Evolutionary conservation across 35 echinoderm and acorn worm genomes (phyloP), one percentile per base, ranked within the genome.

Genomic region (Heliocidaris erythrogramma): DNA sequence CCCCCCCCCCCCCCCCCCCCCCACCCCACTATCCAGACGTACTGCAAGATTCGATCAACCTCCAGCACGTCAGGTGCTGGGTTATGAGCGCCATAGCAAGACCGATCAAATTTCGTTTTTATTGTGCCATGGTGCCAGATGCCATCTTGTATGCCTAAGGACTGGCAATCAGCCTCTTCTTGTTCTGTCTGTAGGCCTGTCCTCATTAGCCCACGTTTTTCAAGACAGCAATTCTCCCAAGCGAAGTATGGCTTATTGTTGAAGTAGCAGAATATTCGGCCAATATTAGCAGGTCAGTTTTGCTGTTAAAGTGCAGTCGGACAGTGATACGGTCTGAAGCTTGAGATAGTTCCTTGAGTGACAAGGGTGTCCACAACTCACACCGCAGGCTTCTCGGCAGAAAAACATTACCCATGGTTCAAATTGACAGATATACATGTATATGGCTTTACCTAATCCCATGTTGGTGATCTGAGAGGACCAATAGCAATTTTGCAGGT

Each of bases 101-200:
- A 78, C 24, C 65, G 65, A 78, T 78, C 65, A 78, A 78, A 78
- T 78, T 78, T 78, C 21, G 65, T 78, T 78, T 78, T 78, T 78
- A 78, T 78, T 78, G 65, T 78, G 65, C 65, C 65, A 78, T 78
- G 65, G 65, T 78, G 65, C 65, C 65, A 78, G 27, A 78, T 24
- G 65, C 65, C 65, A 78, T 78, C 65, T 78, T 78, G 4, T 78
- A 78, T n/a, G 65, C 65, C 65, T n/a, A 18, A 78, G 18, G 21
- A 78, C 65, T 7, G 2, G 65, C 65, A n/a, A 78, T 78, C 65
- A n/a, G 65, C 27, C 65, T 78, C 21, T n/a, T 21, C 27, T n/a
- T 14, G 52, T 78, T 3, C 18, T 5, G 3, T 78, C 7, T 24
- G 7, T 5, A 78, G 21, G 65, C 27, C 65, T n/a, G 65, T 78